Evolutionary conservation across 2,797 vertebrate species (phyloP), one percentile per base, ranked within the genome.

Genomic region (Bucorvus abyssinicus): DNA sequence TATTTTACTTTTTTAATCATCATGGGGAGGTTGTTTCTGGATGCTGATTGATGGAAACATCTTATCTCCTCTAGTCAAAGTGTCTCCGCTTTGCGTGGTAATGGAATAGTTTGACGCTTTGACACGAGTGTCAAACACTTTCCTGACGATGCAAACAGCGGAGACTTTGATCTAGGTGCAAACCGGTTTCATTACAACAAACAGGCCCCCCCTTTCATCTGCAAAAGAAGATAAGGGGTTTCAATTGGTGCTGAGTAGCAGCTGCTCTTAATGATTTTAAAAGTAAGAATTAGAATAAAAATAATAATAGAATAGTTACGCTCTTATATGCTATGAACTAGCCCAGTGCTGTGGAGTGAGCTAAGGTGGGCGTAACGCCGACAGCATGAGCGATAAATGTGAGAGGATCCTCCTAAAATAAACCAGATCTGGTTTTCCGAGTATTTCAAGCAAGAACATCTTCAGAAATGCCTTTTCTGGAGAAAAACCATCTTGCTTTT

Each of bases 101-200:
- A 95, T 97, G 92, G 95, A 95, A 87, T 90, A 93, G 95, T 96
- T 94, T 93, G 95, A 93, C 94, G 77, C 93, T 92, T 95, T 94
- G 95, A 94, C 95, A 95, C 12, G 7, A 38, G 81, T 87, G 96
- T 94, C 95, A 89, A 93, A 90, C 87, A 81, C 84, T 95, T 86
- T 34, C 50, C 67, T 0, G 0, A 23, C 1, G 56, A 84, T 44
- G 68, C 77, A 68, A 88, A 84, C 89, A 68, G 90, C 2, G 4
- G 47, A 49, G 80, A n/a, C 96, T 96, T 95, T 95, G 96, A 95
- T 97, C 75, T 84, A 73, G 78, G 93, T 94, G 90, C 90, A 93
- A 93, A 95, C 94, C 38, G 81, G 71, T 90, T 94, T 93, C 70
- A 23, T 79, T 77, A 84, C 92, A 92, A 87, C 93, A 90, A 88